phyloP scores from a whole-genome alignment of 2,113 vertebrate species.

The Xenotilapia longispinis region DNA sequence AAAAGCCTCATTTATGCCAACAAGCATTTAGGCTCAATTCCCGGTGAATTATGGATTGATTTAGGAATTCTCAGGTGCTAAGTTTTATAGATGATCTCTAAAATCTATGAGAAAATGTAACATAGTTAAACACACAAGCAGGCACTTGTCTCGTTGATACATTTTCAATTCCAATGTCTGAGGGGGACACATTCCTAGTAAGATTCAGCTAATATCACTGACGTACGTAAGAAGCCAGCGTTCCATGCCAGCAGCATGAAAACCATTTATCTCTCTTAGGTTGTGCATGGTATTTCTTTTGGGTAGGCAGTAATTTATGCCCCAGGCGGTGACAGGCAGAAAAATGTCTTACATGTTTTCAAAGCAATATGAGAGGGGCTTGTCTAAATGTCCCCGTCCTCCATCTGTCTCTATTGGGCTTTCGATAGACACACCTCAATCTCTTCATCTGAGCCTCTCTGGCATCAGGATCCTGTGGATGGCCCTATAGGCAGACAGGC shows the following conservation, averaged over 20 bases:
- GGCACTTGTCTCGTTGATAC: neutral
- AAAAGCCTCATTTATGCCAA: slow-evolving; percentile 34
- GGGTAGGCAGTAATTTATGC: slow-evolving; percentile 32
- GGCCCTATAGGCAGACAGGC: slow-evolving; percentile 27
- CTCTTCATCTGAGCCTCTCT: slow-evolving; percentile 30
- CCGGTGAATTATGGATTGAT: slow-evolving; percentile 4
- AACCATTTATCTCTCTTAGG: slow-evolving; percentile 35
- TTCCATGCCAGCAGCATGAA: slow-evolving; percentile 14
- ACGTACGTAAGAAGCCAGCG: neutral
- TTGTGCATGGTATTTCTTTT: slow-evolving; percentile 16
- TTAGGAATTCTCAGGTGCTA: neutral
- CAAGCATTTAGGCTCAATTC: slow-evolving; percentile 21
- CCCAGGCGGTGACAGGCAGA: slow-evolving; percentile 16
- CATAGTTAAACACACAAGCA: neutral
- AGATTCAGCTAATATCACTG: slow-evolving; percentile 1
- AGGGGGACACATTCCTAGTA: neutral
- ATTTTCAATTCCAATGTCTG: neutral
- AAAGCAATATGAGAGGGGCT: slow-evolving; percentile 15
- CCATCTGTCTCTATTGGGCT: slow-evolving; percentile 54
- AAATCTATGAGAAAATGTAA: neutral
- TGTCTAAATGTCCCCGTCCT: slow-evolving; percentile 30
- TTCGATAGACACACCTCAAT: slow-evolving; percentile 36
- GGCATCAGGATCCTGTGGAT: slow-evolving; percentile 11
- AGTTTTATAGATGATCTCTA: neutral
- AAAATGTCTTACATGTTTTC: slow-evolving; percentile 34